Base-by-base conservation (phyloP, 2,888 invertebrate genomes). In the Lapara coniferarum region DNA sequence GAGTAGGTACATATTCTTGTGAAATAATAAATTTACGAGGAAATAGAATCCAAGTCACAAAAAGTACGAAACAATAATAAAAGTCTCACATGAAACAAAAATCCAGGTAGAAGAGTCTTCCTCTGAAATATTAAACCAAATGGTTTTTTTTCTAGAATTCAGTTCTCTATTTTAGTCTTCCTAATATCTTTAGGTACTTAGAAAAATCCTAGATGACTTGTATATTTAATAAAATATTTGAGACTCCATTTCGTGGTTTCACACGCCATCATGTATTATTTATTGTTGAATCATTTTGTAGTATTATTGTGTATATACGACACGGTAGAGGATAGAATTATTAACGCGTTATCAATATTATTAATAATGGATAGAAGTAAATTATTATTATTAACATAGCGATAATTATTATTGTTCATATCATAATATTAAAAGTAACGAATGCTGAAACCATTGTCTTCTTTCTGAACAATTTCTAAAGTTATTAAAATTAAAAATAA, bases 391-490 rank as follows among this genome's bases (percentile, higher is more conserved):
- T 75, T 77, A 52, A 70, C 76, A 91, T 92, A 93, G 92, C 85
- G 84, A 86, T 93, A 93, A 93, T 92, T 93, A 95, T 95, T 94
- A 95, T 94, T 94, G 94, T 94, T 95, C 95, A 94, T 95, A 95
- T 96, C 96, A 96, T 96, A 92, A 95, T 95, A 91, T 88, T 91
- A 95, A 95, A 88, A 84, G 89, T 89, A 90, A 90, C 83, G 89
- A 91, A 63, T 86, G 91, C 92, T 92, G 91, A 91, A 92, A 92
- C 89, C 89, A 93, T 95, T 95, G 95, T 96, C 95, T 95, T 95
- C 95, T 95, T 95, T 96, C 95, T 94, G 95, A 96, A 95, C 94
- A 94, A 95, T 96, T 96, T 96, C 96, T 96, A 96, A 96, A 96
- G 96, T 96, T 94, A 94, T 94, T 94, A 92, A 84, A 94, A 92